phyloP scores from a whole-genome alignment of 1,140 invertebrate genomes.

The Neodiprion fabricii region DNA sequence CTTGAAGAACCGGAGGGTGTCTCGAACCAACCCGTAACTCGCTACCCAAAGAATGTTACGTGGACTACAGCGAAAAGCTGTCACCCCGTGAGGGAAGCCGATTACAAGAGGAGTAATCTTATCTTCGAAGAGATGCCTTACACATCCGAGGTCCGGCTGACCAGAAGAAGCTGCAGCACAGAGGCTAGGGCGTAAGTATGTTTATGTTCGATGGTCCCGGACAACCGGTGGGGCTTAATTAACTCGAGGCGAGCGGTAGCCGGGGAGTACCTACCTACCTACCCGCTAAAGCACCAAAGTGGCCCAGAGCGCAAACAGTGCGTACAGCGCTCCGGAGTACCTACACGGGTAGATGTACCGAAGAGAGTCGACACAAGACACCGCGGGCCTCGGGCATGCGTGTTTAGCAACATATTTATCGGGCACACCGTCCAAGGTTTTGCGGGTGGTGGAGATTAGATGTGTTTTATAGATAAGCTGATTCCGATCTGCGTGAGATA shows the following conservation, averaged over 20 bases:
- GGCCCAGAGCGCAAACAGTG: not conserved
- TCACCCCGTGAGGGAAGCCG: too few relatives aligned
- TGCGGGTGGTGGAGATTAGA: constrained; percentile 1
- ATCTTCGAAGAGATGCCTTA: not conserved
- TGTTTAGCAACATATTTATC: constrained; percentile 7
- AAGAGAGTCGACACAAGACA: not conserved
- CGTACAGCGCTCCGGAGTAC: not conserved
- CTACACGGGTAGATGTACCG: not conserved
- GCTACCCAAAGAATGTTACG: too few relatives aligned
- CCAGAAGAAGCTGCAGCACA: not conserved
- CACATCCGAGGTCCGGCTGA: not conserved
- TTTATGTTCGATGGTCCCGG: constrained; percentile 1
- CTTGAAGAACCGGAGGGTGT: too few relatives aligned
- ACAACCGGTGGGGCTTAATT: constrained; percentile 3
- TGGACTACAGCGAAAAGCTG: too few relatives aligned
- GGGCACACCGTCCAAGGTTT: not conserved
- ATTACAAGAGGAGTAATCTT: not conserved
- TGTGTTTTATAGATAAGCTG: constrained; percentile 6
- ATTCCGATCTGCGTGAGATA: constrained; percentile 7
- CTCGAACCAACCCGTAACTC: too few relatives aligned
- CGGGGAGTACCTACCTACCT: not conserved
- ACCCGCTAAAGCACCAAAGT: not conserved
- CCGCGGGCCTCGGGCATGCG: not conserved
- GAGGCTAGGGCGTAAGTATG: not conserved
- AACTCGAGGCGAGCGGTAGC: not conserved